A percentile compares a stretch with the other conserved stretches of the same genome.
Conservation (phyloP, 2,888 invertebrate species). For the Panopea generosa region DNA sequence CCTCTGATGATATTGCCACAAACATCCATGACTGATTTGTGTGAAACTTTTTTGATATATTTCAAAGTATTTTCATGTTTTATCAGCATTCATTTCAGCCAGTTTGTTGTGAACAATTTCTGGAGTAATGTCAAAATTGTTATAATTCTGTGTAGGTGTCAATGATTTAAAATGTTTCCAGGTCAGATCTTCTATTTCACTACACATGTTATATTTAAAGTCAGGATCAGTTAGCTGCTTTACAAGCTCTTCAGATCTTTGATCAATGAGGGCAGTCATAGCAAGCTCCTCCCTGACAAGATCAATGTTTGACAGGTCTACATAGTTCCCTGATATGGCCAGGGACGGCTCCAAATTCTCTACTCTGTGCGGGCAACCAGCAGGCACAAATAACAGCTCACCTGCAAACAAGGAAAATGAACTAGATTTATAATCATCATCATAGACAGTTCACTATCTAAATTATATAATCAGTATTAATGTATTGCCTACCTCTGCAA, state of each 20-base stretch:
- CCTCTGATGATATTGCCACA: too few relatives aligned
- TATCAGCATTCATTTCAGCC: not conserved
- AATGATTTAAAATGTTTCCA: conserved; percentile 66
- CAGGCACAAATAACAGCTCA: conserved; percentile 81
- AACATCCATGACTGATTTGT: too few relatives aligned
- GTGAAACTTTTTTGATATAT: too few relatives aligned
- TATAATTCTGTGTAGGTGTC: conserved; percentile 41
- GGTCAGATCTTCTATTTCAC: conserved; percentile 54
- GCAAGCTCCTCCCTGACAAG: conserved; percentile 74
- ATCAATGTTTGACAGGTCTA: conserved; percentile 77
- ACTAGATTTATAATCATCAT: too few relatives aligned
- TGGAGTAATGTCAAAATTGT: conserved; percentile 47
- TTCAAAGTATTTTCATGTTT: too few relatives aligned
- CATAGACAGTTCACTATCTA: too few relatives aligned
- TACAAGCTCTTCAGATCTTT: conserved; percentile 70
- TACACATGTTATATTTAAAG: conserved; percentile 61
- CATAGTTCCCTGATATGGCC: conserved; percentile 83
- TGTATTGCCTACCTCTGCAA: too few relatives aligned
- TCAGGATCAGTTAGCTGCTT: conserved; percentile 63
- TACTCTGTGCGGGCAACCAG: conserved; percentile 81
- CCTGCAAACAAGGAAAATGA: conserved; percentile 65
- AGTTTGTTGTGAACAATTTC: conserved; percentile 27
- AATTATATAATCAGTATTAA: too few relatives aligned
- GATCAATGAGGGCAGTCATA: conserved; percentile 74
- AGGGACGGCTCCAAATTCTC: conserved; percentile 78